phyloP scores from a whole-genome alignment of 92 coral and sea anemone species.

The Metridium senile region DNA sequence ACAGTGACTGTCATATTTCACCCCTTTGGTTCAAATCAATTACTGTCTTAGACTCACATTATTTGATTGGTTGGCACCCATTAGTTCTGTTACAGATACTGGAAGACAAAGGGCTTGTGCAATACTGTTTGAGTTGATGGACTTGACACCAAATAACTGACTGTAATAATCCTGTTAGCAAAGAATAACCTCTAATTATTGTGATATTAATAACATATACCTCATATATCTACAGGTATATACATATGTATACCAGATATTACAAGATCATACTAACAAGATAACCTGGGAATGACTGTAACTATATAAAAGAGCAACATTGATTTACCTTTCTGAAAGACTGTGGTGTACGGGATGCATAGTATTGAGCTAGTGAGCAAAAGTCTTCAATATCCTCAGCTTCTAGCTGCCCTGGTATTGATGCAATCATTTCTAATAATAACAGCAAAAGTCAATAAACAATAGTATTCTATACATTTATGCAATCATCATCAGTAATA shows the following conservation, averaged over 20 bases:
- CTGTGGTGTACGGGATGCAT: constrained; percentile 98
- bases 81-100: constrained; percentile 85
- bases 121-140: constrained; percentile 89
- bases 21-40: too few species aligned
- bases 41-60: constrained; percentile 47
- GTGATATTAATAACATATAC: neutral
- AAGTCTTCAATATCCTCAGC: constrained; percentile 99
- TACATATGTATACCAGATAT: too few species aligned
- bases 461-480: too few species aligned
- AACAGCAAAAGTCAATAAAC: neutral
- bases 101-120: constrained; percentile 97
- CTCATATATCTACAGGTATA: too few species aligned
- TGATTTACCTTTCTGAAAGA: constrained; percentile 89
- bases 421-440: constrained; percentile 75
- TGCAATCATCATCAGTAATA: too few species aligned
- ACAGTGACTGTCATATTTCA: too few species aligned
- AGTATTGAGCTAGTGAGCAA: constrained; percentile 95
- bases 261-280: too few species aligned
- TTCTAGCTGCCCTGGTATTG: constrained; percentile 90
- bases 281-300: too few species aligned
- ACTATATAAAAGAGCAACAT: too few species aligned
- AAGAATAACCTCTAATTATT: neutral
- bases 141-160: constrained; percentile 95
- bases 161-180: constrained; percentile 88
- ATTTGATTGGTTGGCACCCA: constrained; percentile 77